Base-by-base conservation (phyloP, 2,888 invertebrate genomes). In the Eledona agricola region DNA sequence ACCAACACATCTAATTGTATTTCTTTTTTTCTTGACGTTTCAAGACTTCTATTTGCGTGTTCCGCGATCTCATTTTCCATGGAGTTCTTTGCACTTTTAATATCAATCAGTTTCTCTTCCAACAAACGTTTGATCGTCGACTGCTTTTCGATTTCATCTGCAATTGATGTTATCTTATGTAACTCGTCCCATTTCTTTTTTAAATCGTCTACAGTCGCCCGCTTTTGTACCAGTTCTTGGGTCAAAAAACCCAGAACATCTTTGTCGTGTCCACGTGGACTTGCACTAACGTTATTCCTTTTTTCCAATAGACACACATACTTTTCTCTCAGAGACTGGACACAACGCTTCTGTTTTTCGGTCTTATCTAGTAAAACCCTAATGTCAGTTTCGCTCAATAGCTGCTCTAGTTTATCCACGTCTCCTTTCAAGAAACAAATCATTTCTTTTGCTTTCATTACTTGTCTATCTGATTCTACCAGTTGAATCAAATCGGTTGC, bases 391-490 rank as follows among this genome's bases (percentile, higher is more conserved):
- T 43, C 29, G 2, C 5, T 25, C n/a, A n/a, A 12, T 16, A 16
- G 15, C 6, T 7, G 3, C 6, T 15, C 9, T 31, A 16, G 22
- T 25, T 45, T 45, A 19, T 45, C 45, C 6, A 34, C 17, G 4
- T 22, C 34, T 25, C 13, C 12, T 34, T 45, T 34, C 7, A 45
- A 34, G 13, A 45, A 16, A 1, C 11, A 23, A 16, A 34, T 34
- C 20, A 45, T 34, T 20, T 43, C 22, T 9, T 22, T 31, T 13
- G 22, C 20, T 17, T 29, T 45, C 3, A 25, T 11, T 12, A 45
- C 11, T 15, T 11, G 6, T 12, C 22, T 11, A 11, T 32, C 22
- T 2, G 25, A 32, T 7, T 34, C 25, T 2, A n/a, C 10, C 3
- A 45, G n/a, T 32, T 19, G 9, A 3, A 5, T 26, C 9, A 16